These are phyloP conservation scores for Camelus dromedarius DNA, from an alignment of 2,113 vertebrate species.

Conservation along the genomic window DNA sequence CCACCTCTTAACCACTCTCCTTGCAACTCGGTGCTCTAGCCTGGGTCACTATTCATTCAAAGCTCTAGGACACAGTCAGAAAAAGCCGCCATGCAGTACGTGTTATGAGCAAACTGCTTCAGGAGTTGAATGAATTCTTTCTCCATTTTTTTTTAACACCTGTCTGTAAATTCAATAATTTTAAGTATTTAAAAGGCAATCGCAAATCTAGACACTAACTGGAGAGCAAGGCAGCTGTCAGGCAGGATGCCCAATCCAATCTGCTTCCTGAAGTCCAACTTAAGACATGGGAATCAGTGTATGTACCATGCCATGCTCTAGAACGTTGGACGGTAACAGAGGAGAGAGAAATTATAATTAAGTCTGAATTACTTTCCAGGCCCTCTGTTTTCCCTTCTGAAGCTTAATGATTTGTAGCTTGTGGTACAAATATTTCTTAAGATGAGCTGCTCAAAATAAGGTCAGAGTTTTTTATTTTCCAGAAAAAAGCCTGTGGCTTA, in stretches of 20 bases:
- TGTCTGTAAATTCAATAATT: slow-evolving; percentile 33
- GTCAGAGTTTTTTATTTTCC: background rate
- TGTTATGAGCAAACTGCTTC: background rate
- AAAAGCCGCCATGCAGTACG: background rate
- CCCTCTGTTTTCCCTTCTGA: background rate
- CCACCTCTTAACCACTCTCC: background rate
- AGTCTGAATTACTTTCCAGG: background rate
- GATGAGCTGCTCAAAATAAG: slow-evolving; percentile 21
- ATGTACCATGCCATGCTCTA: background rate
- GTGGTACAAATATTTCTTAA: background rate
- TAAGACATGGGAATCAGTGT: background rate
- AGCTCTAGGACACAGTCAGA: background rate
- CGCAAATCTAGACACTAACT: slow-evolving; percentile 1
- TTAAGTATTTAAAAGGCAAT: background rate
- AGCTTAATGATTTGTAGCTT: background rate
- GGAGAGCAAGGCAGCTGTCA: background rate
- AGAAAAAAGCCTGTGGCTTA: slow-evolving; percentile 19
- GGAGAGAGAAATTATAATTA: background rate
- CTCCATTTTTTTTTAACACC: background rate
- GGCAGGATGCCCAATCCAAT: background rate
- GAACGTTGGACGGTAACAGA: background rate
- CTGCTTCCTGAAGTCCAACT: background rate
- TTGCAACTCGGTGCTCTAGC: background rate
- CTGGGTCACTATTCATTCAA: background rate
- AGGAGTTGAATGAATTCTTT: background rate